Evolutionary conservation across 2,888 invertebrate genomes (phyloP).

Genomic region (Oligia strigilis): DNA sequence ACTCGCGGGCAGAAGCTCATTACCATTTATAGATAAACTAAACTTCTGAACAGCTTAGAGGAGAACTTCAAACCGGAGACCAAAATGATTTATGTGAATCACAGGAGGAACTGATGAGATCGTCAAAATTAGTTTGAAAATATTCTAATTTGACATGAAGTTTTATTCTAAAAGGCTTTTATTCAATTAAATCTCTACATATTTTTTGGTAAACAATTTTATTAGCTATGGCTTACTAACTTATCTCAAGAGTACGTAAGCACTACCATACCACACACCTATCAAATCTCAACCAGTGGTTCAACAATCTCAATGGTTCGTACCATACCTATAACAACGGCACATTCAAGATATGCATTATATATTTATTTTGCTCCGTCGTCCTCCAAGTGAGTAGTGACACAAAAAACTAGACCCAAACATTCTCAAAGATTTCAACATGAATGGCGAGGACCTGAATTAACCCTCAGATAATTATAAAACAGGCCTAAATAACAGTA

Average conservation of each 20-base stretch:
- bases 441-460: conserved; percentile 57
- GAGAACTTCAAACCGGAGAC: not conserved
- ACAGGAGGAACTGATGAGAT: not conserved
- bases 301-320: too few species aligned
- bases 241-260: too few species aligned
- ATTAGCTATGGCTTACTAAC: not conserved
- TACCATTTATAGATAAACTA: not conserved
- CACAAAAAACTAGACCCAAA: conserved; percentile 44
- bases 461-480: conserved; percentile 58
- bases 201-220: not conserved
- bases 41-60: not conserved
- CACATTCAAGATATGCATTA: not conserved
- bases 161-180: not conserved
- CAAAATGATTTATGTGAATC: not conserved
- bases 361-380: not conserved
- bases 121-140: not conserved
- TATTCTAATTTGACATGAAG: not conserved
- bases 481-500: conserved; percentile 65
- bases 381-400: conserved; percentile 1
- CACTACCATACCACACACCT: too few species aligned
- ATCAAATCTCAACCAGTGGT: too few species aligned
- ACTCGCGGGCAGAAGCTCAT: not conserved
- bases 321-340: not conserved
- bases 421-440: conserved; percentile 46
- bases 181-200: not conserved